phyloP scores from a whole-genome alignment of 2,888 invertebrate species.

The Ypsolopha scabrella region DNA sequence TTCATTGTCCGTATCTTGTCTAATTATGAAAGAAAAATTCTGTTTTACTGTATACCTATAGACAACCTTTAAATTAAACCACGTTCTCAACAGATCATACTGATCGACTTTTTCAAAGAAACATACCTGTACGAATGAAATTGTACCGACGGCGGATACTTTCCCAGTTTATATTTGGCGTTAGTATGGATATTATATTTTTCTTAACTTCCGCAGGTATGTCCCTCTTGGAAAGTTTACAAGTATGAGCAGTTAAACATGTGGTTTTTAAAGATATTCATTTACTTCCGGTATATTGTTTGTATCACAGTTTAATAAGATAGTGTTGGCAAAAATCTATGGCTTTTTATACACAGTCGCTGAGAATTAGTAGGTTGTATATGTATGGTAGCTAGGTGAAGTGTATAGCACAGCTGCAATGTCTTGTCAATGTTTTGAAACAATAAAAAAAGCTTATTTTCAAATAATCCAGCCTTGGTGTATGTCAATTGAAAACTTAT shows the following conservation, averaged over 20 bases:
- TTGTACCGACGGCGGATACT: too few species aligned
- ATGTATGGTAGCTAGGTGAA: slow-evolving; percentile 41
- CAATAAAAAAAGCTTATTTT: neutral
- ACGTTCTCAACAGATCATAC: too few species aligned
- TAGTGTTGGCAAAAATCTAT: slow-evolving; percentile 44
- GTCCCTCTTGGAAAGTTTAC: too few species aligned
- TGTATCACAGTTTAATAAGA: slow-evolving; percentile 33
- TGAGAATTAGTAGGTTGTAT: slow-evolving; percentile 43
- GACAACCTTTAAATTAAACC: too few species aligned
- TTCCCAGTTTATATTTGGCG: too few species aligned
- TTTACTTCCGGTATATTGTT: slow-evolving; percentile 19
- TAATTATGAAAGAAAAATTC: neutral
- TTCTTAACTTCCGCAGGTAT: too few species aligned
- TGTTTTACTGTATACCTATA: neutral
- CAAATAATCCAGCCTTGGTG: too few species aligned
- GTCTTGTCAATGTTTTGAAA: slow-evolving; percentile 23
- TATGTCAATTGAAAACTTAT: too few species aligned
- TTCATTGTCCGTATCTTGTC: neutral
- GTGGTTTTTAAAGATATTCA: slow-evolving; percentile 14
- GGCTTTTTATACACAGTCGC: slow-evolving; percentile 58
- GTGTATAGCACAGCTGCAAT: slow-evolving; percentile 37
- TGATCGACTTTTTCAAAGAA: too few species aligned
- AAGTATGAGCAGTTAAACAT: too few species aligned
- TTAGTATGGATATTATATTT: too few species aligned
- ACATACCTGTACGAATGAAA: too few species aligned